Conservation (phyloP, 2,113 vertebrate genomes). For the Microcebus jonahi region DNA sequence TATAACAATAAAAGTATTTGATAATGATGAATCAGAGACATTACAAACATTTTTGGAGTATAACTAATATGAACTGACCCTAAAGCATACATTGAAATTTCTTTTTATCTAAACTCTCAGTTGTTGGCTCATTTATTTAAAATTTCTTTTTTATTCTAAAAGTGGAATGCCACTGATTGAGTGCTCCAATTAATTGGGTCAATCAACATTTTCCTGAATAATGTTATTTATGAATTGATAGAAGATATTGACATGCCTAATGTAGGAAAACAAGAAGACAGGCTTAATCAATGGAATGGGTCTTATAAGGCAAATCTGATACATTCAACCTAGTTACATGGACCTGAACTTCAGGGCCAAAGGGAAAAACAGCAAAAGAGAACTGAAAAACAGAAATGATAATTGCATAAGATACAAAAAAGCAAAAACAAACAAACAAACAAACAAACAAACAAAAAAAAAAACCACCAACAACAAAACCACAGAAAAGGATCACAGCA, state of each 20-base stretch:
- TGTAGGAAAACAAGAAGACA: not conserved
- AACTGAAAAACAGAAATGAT: conserved; percentile 15
- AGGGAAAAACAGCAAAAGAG: not conserved
- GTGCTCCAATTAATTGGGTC: conserved; percentile 50
- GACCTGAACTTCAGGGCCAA: not conserved
- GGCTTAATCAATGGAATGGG: not conserved
- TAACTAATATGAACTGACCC: conserved; percentile 41
- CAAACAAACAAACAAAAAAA: too few relatives aligned
- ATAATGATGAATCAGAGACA: not conserved
- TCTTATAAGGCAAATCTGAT: not conserved
- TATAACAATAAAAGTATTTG: not conserved
- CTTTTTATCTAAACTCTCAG: conserved; percentile 49
- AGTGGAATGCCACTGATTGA: conserved; percentile 54
- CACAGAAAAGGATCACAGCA: not conserved
- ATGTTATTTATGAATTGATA: conserved; percentile 50
- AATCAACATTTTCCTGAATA: conserved; percentile 67
- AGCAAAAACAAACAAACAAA: too few relatives aligned
- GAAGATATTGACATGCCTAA: not conserved
- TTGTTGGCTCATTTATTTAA: conserved; percentile 49
- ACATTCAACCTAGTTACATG: not conserved
- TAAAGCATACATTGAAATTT: conserved; percentile 45
- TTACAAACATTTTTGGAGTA: not conserved
- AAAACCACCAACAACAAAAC: not conserved
- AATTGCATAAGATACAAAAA: conserved; percentile 16
- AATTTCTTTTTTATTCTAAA: conserved; percentile 65